Evolutionary conservation across 1,140 invertebrate species (phyloP), one percentile per base, ranked within the genome.

Genomic region (Pectinophora gossypiella): DNA sequence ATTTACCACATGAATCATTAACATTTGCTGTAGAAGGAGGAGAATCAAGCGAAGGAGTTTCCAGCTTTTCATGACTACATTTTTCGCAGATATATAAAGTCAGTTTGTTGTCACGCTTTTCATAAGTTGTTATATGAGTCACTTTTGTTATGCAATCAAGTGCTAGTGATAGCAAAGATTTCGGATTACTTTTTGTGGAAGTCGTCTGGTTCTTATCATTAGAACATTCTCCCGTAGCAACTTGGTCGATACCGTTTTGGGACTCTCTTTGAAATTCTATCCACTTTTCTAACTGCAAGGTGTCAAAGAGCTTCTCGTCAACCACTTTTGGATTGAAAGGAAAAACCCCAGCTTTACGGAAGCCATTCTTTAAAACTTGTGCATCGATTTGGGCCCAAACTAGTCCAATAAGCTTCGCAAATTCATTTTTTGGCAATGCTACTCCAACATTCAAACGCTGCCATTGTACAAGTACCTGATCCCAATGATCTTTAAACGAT

Each of bases 401-500:
- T 32, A 18, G 6, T 23, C 21, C 46, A 27, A 48, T 32, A 9
- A 48, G 12, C 4, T 16, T 5, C 12, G 21, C 16, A 18, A 35
- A 48, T 48, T 48, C 27, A 27, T 23, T 13, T 16, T 48, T 48
- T 27, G 46, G 46, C 5, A 48, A 32, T 3, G 5, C 10, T 15
- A 12, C 12, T 7, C 46, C 46, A 1, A 48, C 27, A 20, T 48
- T 48, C 16, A 35, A 32, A 15, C 27, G 21, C 12, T 48, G 46
- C 46, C 42, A 48, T 32, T 48, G n/a, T 0, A 35, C 46, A 18
- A 48, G 46, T 18, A 27, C 9, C 12, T 10, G 4, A 12, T 48
- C 46, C 46, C 21, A 48, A 10, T 9, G 1, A 32, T 48, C 22
- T 32, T 48, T 48, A 15, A 48, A 27, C 5, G 46, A 48, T 19